phyloP scores from a whole-genome alignment of 2,888 invertebrate genomes.

The Drosophila anomalata region DNA sequence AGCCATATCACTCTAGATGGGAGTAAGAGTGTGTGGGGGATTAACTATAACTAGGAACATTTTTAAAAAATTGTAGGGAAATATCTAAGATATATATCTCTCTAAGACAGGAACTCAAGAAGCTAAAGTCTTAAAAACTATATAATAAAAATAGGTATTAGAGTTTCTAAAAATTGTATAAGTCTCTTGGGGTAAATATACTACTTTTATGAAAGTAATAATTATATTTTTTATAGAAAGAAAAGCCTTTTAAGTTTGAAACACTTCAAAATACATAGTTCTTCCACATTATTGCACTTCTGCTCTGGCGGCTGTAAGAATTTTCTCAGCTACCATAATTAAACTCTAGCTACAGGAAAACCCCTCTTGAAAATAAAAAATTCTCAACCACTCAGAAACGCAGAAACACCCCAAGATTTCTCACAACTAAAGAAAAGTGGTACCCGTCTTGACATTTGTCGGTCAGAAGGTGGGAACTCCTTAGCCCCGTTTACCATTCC shows the following conservation, averaged over 20 bases:
- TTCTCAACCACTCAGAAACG: background rate
- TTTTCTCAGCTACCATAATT: background rate
- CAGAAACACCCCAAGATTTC: background rate
- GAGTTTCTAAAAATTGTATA: too few species aligned
- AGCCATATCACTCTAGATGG: conserved; percentile 30
- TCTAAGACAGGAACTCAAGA: too few species aligned
- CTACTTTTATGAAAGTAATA: too few species aligned
- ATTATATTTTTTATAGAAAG: too few species aligned
- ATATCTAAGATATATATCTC: background rate
- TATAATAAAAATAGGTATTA: too few species aligned
- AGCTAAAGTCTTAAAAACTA: too few species aligned
- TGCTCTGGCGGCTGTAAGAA: background rate
- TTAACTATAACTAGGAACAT: conserved; percentile 8
- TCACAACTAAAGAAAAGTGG: conserved; percentile 14
- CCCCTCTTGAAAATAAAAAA: background rate
- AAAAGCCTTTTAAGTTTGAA: too few species aligned
- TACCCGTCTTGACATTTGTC: conserved; percentile 32
- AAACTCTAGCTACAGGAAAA: background rate
- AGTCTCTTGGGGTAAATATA: too few species aligned
- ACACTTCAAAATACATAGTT: too few species aligned
- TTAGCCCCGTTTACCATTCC: conserved; percentile 2
- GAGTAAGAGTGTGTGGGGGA: background rate
- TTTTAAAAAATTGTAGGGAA: background rate
- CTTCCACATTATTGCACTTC: background rate
- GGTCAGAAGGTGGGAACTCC: conserved; percentile 10